Percentiles rank a stretch among this genome's conserved stretches.
These are phyloP conservation scores for Spodoptera littoralis DNA, from an alignment of 2,888 invertebrate genomes.

Conservation along the genomic window DNA sequence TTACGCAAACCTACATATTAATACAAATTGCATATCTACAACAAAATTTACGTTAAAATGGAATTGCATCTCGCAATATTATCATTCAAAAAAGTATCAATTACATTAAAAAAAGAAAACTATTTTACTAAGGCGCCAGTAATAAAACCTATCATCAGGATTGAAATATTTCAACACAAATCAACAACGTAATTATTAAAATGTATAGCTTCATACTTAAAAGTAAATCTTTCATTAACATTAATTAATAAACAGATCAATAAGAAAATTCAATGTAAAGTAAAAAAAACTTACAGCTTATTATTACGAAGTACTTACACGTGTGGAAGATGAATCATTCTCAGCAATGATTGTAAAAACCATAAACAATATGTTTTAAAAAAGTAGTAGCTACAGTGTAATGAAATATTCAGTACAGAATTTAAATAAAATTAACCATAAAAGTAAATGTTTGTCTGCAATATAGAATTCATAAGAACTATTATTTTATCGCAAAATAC, in stretches of 20 bases:
- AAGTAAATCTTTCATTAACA: conserved; percentile 12
- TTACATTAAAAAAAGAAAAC: neutral
- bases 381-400: too few species aligned
- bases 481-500: too few species aligned
- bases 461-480: too few species aligned
- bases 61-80: conserved; percentile 8
- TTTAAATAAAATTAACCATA: too few species aligned
- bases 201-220: conserved; percentile 12
- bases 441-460: too few species aligned
- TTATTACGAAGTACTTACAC: conserved; percentile 42
- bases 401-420: too few species aligned
- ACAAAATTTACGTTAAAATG: conserved; percentile 8
- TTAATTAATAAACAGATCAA: conserved; percentile 34
- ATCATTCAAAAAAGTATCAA: conserved; percentile 1
- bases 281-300: conserved; percentile 39
- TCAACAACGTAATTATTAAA: conserved; percentile 16
- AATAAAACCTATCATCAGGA: conserved; percentile 1
- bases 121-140: conserved; percentile 1
- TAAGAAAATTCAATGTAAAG: conserved; percentile 62
- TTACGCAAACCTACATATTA: neutral
- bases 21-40: conserved; percentile 1
- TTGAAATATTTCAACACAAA: conserved; percentile 25
- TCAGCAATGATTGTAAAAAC: conserved; percentile 40
- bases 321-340: conserved; percentile 51
- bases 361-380: conserved; percentile 4